A percentile compares a stretch with the other conserved stretches of the same genome.
phyloP scores from a whole-genome alignment of 2,797 vertebrate genomes.

The Hephaestus fuliginosus region DNA sequence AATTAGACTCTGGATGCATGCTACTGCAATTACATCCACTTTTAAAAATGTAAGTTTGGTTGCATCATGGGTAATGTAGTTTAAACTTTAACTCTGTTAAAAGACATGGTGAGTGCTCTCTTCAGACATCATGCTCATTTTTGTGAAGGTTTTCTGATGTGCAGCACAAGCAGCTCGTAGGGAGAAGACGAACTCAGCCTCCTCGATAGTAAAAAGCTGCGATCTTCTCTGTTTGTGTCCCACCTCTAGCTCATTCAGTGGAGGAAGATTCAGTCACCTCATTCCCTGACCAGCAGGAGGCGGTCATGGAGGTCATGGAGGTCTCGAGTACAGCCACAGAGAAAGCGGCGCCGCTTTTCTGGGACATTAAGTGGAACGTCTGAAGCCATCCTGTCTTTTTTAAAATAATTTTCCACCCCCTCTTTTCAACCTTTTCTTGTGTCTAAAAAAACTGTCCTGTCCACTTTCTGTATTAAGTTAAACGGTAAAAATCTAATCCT shows the following conservation, averaged over 20 bases:
- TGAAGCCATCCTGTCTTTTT: constrained; percentile 52
- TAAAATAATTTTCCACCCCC: neutral
- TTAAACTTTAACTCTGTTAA: too few species aligned
- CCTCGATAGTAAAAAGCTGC: neutral
- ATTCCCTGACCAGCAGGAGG: constrained; percentile 49
- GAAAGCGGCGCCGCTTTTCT: constrained; percentile 64
- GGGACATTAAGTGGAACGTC: constrained; percentile 77
- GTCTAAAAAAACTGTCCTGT: constrained; percentile 7
- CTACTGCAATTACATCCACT: too few species aligned
- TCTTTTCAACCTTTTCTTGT: constrained; percentile 3
- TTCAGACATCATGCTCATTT: neutral
- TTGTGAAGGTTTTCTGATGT: neutral
- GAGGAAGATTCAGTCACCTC: constrained; percentile 54
- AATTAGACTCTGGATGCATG: too few species aligned
- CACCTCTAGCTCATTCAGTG: constrained; percentile 34
- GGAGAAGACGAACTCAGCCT: neutral
- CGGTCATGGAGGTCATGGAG: constrained; percentile 7
- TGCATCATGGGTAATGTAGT: too few species aligned
- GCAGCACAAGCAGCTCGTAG: too few species aligned
- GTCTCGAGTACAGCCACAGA: constrained; percentile 55
- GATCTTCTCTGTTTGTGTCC: neutral
- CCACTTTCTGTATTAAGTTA: constrained; percentile 16
- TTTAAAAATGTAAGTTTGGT: too few species aligned
- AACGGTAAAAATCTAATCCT: constrained; percentile 6
- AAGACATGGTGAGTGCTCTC: too few species aligned